Evolutionary conservation across 2,888 invertebrate genomes (phyloP), one percentile per base, ranked within the genome.

Genomic region (Lasioglossum calceatum): DNA sequence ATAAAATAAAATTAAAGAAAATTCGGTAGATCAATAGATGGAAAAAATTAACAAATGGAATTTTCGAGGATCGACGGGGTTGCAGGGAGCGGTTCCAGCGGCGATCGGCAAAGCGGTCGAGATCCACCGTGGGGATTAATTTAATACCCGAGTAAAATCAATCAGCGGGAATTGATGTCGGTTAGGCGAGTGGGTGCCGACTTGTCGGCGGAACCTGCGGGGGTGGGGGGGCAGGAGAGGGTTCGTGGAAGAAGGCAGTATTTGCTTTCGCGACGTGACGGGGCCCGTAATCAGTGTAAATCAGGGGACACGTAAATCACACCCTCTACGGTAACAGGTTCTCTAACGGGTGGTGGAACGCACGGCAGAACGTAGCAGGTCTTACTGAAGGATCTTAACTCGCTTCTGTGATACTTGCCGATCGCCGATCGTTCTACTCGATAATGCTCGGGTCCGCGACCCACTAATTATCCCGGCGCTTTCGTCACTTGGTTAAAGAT

Each of bases 241-340:
- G 81, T 74, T 80, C 77, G 70, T 76, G 81, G 89, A 88, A 87
- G 84, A 88, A 92, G 91, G 91, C 90, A 90, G 91, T 95, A 93
- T 95, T 94, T 95, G 93, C 94, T 94, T 94, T 94, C 64, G 93
- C 93, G 92, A 93, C 92, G 92, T 92, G 91, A 91, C 92, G 92
- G 92, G 93, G 93, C 92, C 93, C 93, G 94, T 95, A 95, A 95
- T 95, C 95, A 95, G 95, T 94, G 95, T 95, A 95, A 95, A 95
- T 95, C 95, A 95, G 95, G 93, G 94, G 93, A 94, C 94, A 92
- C 94, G 95, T 95, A 95, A 95, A 95, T 95, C 95, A 95, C 94
- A 93, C 93, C 92, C 93, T 90, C 92, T 93, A 93, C 92, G 91
- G 92, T 93, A 93, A 94, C 93, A 91, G 90, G 82, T 89, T 89